Conservation (phyloP, 2,888 invertebrate species). For the Acronicta leporina region DNA sequence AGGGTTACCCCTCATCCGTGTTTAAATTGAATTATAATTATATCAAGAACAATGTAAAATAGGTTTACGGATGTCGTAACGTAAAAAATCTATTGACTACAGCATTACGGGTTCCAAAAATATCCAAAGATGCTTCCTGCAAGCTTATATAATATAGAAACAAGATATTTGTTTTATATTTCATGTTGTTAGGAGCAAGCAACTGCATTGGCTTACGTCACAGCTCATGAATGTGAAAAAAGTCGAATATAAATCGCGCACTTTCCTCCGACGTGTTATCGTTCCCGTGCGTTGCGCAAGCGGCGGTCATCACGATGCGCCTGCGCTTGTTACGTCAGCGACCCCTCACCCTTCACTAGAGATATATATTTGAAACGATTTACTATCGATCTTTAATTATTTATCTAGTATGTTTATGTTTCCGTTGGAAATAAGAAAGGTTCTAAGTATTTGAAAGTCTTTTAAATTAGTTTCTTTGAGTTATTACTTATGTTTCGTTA, state of each 20-base stretch:
- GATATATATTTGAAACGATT: slow-evolving; percentile 19
- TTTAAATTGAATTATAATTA: too few species aligned
- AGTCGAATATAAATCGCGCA: slow-evolving; percentile 46
- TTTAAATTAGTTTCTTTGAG: too few species aligned
- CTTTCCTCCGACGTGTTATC: slow-evolving; percentile 35
- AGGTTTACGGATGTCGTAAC: too few species aligned
- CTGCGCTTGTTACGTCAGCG: slow-evolving; percentile 40
- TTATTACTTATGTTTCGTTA: too few species aligned
- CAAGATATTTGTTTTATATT: slow-evolving; percentile 35
- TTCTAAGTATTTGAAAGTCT: too few species aligned
- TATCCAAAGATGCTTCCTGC: slow-evolving; percentile 35
- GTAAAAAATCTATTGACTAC: slow-evolving; percentile 4
- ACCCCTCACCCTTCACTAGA: slow-evolving; percentile 46
- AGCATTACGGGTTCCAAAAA: slow-evolving; percentile 4
- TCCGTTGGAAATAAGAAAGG: neutral
- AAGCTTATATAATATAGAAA: slow-evolving; percentile 31
- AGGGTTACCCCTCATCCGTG: too few species aligned
- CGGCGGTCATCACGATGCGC: slow-evolving; percentile 44
- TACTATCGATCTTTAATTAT: neutral
- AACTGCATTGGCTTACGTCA: slow-evolving; percentile 35
- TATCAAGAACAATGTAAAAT: too few species aligned
- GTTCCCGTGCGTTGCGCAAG: slow-evolving; percentile 43
- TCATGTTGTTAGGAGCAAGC: slow-evolving; percentile 24
- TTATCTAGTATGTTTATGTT: neutral
- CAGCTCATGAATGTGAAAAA: slow-evolving; percentile 41